Evolutionary conservation across 2,113 vertebrate species (phyloP).

Genomic region (Pyrgilauda ruficollis): DNA sequence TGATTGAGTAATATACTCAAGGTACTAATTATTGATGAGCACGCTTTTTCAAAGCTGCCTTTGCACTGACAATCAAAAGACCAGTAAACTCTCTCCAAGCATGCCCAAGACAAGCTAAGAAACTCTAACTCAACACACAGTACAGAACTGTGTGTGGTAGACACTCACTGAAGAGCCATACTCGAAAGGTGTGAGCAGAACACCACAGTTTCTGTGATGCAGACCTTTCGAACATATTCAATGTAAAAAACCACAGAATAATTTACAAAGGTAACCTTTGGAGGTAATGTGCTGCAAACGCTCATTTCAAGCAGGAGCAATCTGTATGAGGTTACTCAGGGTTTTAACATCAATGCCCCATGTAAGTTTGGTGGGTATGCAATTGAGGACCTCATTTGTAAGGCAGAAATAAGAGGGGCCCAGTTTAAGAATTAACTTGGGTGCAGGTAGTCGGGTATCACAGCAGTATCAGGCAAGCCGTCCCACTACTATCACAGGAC

Average conservation of each 20-base stretch:
- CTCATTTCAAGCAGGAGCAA: neutral
- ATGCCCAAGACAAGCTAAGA: neutral
- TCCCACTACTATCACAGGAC: neutral
- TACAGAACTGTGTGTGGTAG: neutral
- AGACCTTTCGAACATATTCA: neutral
- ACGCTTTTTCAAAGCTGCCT: neutral
- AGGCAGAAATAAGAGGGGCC: neutral
- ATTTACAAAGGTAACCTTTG: neutral
- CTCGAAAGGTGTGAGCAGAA: neutral
- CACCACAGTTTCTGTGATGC: neutral
- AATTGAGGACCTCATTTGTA: neutral
- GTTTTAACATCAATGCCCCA: neutral
- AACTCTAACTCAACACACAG: neutral
- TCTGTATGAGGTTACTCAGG: neutral
- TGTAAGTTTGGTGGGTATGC: neutral
- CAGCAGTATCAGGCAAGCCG: neutral
- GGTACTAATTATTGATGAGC: neutral
- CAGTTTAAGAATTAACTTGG: neutral
- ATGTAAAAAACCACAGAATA: neutral
- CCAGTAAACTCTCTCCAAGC: neutral
- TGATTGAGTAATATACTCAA: neutral
- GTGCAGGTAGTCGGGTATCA: neutral
- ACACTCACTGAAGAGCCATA: neutral
- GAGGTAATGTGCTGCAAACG: neutral
- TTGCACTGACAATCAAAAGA: neutral